Percentiles rank a stretch among this genome's conserved stretches.
These are phyloP conservation scores for Drosophila guanche DNA, from an alignment of 1,140 invertebrate genomes.

Conservation along the genomic window DNA sequence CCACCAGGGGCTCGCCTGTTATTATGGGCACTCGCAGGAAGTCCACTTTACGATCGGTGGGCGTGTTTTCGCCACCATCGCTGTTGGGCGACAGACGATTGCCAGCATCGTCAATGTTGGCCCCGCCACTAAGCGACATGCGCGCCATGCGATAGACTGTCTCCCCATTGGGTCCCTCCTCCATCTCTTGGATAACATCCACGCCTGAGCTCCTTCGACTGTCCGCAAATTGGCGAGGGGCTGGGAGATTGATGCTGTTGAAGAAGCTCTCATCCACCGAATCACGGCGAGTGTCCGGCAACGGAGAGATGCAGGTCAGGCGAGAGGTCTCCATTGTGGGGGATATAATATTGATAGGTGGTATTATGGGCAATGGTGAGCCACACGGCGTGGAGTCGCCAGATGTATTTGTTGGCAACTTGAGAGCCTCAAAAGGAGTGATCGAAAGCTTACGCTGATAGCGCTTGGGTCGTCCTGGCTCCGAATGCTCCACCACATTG, in stretches of 20 bases:
- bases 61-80: slow-evolving; percentile 52
- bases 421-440: slow-evolving; percentile 72
- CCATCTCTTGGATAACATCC: slow-evolving; percentile 84
- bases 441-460: slow-evolving; percentile 82
- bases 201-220: slow-evolving; percentile 88
- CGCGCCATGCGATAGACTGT: slow-evolving; percentile 67
- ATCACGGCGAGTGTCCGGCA: slow-evolving; percentile 88
- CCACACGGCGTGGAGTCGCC: slow-evolving; percentile 86
- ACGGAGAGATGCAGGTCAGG: slow-evolving; percentile 87
- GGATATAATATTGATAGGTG: slow-evolving; percentile 82
- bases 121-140: slow-evolving; percentile 70
- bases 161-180: slow-evolving; percentile 70
- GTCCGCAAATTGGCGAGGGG: slow-evolving; percentile 90
- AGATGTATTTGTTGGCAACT: slow-evolving; percentile 78
- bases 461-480: slow-evolving; percentile 86
- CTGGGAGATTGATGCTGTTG: slow-evolving; percentile 85
- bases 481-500: slow-evolving; percentile 92
- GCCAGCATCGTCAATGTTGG: slow-evolving; percentile 72
- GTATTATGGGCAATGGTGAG: slow-evolving; percentile 86
- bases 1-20: slow-evolving; percentile 68
- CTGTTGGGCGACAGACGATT: slow-evolving; percentile 68
- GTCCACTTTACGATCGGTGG: slow-evolving; percentile 70
- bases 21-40: slow-evolving; percentile 75
- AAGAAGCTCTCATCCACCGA: slow-evolving; percentile 86
- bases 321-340: slow-evolving; percentile 82